These are phyloP conservation scores for Polydesmus complanatus DNA, from an alignment of 2,888 invertebrate species.

Conservation along the genomic window DNA sequence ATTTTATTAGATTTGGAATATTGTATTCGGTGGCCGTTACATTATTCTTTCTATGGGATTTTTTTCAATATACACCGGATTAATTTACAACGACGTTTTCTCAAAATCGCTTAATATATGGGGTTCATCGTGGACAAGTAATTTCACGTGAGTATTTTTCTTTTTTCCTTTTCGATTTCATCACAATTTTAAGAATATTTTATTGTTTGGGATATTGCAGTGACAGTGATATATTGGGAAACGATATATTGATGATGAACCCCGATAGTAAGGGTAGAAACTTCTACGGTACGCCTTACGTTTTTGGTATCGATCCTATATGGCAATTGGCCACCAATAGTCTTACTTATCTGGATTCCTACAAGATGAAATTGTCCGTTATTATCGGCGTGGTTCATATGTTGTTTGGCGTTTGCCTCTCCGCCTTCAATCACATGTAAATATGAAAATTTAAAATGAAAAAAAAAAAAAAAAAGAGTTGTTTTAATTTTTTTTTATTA, in stretches of 20 bases:
- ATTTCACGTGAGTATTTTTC: slow-evolving; percentile 14
- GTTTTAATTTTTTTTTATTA: slow-evolving; percentile 2
- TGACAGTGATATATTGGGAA: background rate
- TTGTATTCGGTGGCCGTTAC: slow-evolving; percentile 95
- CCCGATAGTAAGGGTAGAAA: slow-evolving; percentile 18
- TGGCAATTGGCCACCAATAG: slow-evolving; percentile 66
- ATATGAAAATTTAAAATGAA: slow-evolving; percentile 6
- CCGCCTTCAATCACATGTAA: slow-evolving; percentile 21
- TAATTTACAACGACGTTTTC: slow-evolving; percentile 96
- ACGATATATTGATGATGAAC: slow-evolving; percentile 18
- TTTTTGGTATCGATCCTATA: slow-evolving; percentile 73
- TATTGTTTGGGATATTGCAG: slow-evolving; percentile 6
- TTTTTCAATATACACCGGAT: slow-evolving; percentile 95
- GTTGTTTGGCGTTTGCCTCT: slow-evolving; percentile 85
- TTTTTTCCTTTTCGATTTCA: background rate
- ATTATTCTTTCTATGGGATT: slow-evolving; percentile 92
- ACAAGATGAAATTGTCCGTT: slow-evolving; percentile 96
- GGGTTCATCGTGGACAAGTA: slow-evolving; percentile 65
- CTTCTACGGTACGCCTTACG: slow-evolving; percentile 48
- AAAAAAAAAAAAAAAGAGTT: background rate
- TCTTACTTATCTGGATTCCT: slow-evolving; percentile 84
- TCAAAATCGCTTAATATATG: slow-evolving; percentile 91
- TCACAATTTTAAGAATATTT: background rate
- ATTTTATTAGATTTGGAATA: slow-evolving; percentile 70
- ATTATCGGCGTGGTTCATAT: slow-evolving; percentile 92